These are phyloP conservation scores for Anguilla japonica DNA, from an alignment of 2,113 vertebrate species.

Conservation along the genomic window DNA sequence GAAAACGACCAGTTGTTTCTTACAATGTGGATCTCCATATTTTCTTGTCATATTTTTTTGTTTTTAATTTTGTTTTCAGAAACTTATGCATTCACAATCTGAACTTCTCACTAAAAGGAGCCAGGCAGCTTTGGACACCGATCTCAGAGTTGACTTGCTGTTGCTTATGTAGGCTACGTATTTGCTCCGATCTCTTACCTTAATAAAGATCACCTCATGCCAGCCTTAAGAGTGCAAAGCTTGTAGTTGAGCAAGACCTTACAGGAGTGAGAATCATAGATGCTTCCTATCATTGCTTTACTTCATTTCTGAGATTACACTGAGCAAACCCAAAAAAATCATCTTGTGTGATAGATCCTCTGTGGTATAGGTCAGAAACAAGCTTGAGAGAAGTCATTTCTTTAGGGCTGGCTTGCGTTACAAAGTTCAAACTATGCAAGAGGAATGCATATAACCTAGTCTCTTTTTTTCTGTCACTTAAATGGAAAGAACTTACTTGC, in stretches of 20 bases:
- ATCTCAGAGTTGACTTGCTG: constrained; percentile 20
- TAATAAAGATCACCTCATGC: constrained; percentile 27
- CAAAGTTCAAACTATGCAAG: constrained; percentile 77
- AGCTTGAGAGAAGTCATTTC: constrained; percentile 36
- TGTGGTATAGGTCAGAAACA: constrained; percentile 39
- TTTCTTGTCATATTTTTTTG: constrained; percentile 15
- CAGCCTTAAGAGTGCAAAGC: constrained; percentile 19
- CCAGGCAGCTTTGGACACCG: constrained; percentile 35
- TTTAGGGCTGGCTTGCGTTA: constrained; percentile 54
- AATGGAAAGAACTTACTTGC: constrained; percentile 61
- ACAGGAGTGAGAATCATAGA: background rate
- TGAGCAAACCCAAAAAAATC: constrained; percentile 1
- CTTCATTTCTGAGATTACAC: background rate
- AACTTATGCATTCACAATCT: constrained; percentile 50
- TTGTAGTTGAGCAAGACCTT: constrained; percentile 14
- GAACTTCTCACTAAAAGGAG: constrained; percentile 39
- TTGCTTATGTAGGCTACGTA: constrained; percentile 36
- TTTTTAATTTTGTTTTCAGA: constrained; percentile 24
- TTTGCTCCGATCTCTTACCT: constrained; percentile 32
- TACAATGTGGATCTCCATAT: constrained; percentile 37
- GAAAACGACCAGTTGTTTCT: constrained; percentile 35
- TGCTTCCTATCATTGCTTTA: constrained; percentile 18
- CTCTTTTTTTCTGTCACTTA: constrained; percentile 52
- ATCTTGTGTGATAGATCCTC: constrained; percentile 12
- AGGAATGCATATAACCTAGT: constrained; percentile 69